Conservation (phyloP, 1,140 invertebrate genomes). For the Drosophila pachea region DNA sequence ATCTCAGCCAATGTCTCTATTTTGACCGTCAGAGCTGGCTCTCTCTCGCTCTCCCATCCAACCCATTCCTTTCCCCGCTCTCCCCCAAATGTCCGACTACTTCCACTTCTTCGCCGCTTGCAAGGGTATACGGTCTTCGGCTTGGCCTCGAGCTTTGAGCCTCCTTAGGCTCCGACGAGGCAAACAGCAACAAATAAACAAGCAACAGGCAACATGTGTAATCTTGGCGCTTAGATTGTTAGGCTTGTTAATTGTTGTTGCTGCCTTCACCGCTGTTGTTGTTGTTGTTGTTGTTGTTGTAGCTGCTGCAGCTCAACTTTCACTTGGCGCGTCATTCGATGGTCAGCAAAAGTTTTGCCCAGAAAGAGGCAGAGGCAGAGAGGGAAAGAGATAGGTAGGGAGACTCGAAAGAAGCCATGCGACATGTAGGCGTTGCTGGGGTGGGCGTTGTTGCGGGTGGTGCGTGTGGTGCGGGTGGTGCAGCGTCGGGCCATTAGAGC, state of each 20-base stretch:
- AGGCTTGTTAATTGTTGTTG: constrained; percentile 53
- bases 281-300: constrained; percentile 40
- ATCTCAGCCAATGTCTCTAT: too few species aligned
- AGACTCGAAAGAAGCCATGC: constrained; percentile 29
- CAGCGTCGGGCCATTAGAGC: constrained; percentile 63
- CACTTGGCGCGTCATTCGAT: constrained; percentile 53
- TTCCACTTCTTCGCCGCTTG: too few species aligned
- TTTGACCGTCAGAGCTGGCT: too few species aligned
- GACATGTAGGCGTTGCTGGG: constrained; percentile 7
- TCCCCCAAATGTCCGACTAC: too few species aligned
- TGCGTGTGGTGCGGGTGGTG: background rate
- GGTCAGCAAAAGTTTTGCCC: constrained; percentile 32
- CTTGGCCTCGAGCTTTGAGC: too few species aligned
- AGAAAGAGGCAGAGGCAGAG: background rate
- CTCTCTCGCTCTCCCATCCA: too few species aligned
- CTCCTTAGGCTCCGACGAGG: constrained; percentile 34
- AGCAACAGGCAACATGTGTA: constrained; percentile 58
- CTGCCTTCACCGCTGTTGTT: constrained; percentile 44
- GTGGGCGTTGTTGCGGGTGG: background rate
- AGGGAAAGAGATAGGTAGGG: constrained; percentile 21
- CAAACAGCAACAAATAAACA: constrained; percentile 39
- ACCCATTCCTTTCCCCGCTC: too few species aligned
- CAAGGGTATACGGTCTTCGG: too few species aligned
- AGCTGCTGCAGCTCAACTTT: constrained; percentile 58
- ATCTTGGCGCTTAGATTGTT: constrained; percentile 54